Percentiles rank a stretch among this genome's conserved stretches.
Conservation (phyloP, 1,140 invertebrate species). For the Drosophila sucinea region DNA sequence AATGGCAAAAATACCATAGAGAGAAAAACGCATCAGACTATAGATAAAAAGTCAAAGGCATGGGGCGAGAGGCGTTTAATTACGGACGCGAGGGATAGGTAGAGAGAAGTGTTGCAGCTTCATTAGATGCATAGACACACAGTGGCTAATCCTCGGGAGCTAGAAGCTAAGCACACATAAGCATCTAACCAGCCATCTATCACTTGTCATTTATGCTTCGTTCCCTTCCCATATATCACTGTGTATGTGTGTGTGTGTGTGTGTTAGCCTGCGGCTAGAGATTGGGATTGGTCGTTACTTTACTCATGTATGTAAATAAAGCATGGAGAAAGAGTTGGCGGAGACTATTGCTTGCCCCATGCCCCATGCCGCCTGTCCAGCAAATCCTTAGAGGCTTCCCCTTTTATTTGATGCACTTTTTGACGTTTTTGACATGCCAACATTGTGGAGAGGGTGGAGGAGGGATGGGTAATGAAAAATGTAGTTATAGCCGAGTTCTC, state of each 20-base stretch:
- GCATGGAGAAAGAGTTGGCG: not conserved
- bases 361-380: not conserved
- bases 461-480: slow-evolving; percentile 55
- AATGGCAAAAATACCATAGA: slow-evolving; percentile 16
- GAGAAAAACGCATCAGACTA: slow-evolving; percentile 6
- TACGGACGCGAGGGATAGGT: slow-evolving; percentile 27
- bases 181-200: slow-evolving; percentile 63
- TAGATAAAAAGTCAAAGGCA: slow-evolving; percentile 40
- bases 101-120: slow-evolving; percentile 31
- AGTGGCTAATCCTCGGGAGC: slow-evolving; percentile 35
- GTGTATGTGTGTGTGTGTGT: slow-evolving; percentile 4
- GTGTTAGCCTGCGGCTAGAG: slow-evolving; percentile 46
- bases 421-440: slow-evolving; percentile 69
- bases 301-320: slow-evolving; percentile 36
- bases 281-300: slow-evolving; percentile 36
- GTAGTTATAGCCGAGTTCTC: slow-evolving; percentile 56
- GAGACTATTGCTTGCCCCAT: slow-evolving; percentile 17
- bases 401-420: slow-evolving; percentile 52
- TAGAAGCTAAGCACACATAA: slow-evolving; percentile 29
- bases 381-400: not conserved
- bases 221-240: slow-evolving; percentile 37
- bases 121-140: slow-evolving; percentile 55
- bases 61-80: slow-evolving; percentile 49
- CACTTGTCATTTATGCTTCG: slow-evolving; percentile 59
- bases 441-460: slow-evolving; percentile 16